Evolutionary conservation across 2,888 invertebrate species (phyloP), one percentile per base, ranked within the genome.

Genomic region (Blastobasis adustella): DNA sequence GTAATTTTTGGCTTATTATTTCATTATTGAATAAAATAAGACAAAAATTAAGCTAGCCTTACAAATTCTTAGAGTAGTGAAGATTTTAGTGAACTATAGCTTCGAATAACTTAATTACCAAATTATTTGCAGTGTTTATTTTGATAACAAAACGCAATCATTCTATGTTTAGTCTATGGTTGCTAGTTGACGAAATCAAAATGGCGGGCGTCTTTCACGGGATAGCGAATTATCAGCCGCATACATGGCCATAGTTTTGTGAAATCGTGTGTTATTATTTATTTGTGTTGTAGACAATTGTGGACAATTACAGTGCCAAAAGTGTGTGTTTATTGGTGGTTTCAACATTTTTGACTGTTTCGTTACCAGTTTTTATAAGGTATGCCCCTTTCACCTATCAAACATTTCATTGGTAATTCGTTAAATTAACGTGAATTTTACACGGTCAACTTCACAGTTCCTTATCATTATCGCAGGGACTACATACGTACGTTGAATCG

Each of bases 151-250:
- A 69, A 72, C 69, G 71, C 48, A 49, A 0, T 40, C 1, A n/a
- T 8, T 1, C 0, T 73, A 66, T 74, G 63, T 68, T 53, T 79
- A 81, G 78, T 84, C 81, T 82, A 65, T 80, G 66, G 71, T 57
- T 64, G 66, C 73, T 82, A 86, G 86, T 87, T 83, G 87, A 88
- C 86, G 88, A 88, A 85, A 87, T 87, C 87, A 88, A 88, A 87
- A 88, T 88, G 87, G 88, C 87, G 85, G 87, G 87, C 87, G 85
- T 83, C 82, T 79, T 80, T 81, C 79, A 79, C 76, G 76, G 77
- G 72, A 73, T 85, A 83, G 81, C 77, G 78, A 79, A 73, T 79
- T 79, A 82, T 82, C 79, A 72, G 82, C 84, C 83, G 84, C 76
- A 79, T 75, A 78, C 72, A n/a, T 72, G 69, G 64, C 66, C 66